Evolutionary conservation across 2,888 invertebrate species (phyloP).

Genomic region (Tolmerus cingulatus): DNA sequence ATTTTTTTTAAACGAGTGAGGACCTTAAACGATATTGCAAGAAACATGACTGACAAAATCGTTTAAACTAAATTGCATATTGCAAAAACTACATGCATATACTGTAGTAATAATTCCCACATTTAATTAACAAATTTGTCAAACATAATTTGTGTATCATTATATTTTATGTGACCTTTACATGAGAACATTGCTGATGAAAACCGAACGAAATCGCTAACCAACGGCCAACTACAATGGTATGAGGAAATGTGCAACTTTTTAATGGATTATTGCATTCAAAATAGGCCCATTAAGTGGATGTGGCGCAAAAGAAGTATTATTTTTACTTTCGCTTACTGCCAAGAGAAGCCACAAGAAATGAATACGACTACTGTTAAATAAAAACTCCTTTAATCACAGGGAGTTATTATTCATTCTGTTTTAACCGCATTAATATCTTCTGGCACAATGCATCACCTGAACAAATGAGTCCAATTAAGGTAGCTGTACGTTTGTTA

Average conservation of each 20-base stretch:
- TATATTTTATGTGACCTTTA: not conserved
- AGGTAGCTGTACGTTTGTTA: not conserved
- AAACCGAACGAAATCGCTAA: not conserved
- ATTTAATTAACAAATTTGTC: not conserved
- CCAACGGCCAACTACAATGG: not conserved
- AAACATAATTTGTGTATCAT: not conserved
- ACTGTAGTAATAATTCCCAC: not conserved
- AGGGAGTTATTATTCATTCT: not conserved
- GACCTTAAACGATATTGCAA: too few species aligned
- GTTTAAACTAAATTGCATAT: too few species aligned
- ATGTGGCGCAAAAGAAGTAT: not conserved
- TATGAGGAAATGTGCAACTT: not conserved
- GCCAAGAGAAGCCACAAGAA: not conserved
- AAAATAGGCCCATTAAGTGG: not conserved
- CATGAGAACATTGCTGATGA: not conserved
- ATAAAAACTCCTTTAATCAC: not conserved
- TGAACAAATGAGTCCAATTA: conserved; percentile 9
- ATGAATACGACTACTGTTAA: not conserved
- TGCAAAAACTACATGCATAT: too few species aligned
- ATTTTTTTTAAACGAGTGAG: too few species aligned
- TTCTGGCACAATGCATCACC: not conserved
- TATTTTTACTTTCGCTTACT: not conserved
- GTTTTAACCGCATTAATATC: conserved; percentile 15
- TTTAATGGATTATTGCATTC: not conserved
- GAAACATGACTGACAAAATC: too few species aligned